phyloP scores from a whole-genome alignment of 1,140 invertebrate genomes.

The Drosophila azteca region DNA sequence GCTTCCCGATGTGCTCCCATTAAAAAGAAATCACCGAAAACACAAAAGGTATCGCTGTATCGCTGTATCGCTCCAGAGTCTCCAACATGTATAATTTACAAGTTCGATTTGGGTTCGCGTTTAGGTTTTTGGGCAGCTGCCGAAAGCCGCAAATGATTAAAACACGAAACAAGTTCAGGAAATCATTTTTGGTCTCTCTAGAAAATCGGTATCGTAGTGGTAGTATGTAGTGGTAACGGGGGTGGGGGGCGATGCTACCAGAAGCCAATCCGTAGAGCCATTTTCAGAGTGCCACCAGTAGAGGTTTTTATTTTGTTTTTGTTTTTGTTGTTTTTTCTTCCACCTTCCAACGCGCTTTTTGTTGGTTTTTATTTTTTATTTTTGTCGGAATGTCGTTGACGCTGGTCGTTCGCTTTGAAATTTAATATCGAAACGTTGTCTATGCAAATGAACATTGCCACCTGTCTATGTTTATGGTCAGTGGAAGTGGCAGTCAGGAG shows the following conservation, averaged over 20 bases:
- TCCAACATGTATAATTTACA: slow-evolving; percentile 56
- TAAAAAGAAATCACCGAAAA: slow-evolving; percentile 57
- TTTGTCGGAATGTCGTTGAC: slow-evolving; percentile 67
- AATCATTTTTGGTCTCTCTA: slow-evolving; percentile 14
- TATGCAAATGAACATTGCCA: slow-evolving; percentile 83
- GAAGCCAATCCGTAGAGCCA: slow-evolving; percentile 63
- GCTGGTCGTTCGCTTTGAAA: slow-evolving; percentile 75
- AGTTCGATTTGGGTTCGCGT: slow-evolving; percentile 29
- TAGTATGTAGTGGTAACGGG: too few relatives aligned
- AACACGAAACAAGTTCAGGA: slow-evolving; percentile 54
- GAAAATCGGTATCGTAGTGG: slow-evolving; percentile 8
- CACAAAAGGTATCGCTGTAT: slow-evolving; percentile 38
- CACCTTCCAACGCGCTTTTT: slow-evolving; percentile 13
- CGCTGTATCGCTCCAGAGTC: slow-evolving; percentile 30
- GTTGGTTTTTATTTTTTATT: slow-evolving; percentile 18
- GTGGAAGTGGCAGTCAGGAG: slow-evolving; percentile 50
- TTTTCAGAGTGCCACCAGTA: slow-evolving; percentile 61
- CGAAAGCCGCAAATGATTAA: slow-evolving; percentile 61
- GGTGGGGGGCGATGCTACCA: slow-evolving; percentile 38
- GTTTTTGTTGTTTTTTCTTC: slow-evolving; percentile 7
- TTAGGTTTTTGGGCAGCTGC: slow-evolving; percentile 52
- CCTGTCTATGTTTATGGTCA: slow-evolving; percentile 79
- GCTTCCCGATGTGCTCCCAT: slow-evolving; percentile 16
- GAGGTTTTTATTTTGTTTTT: slow-evolving; percentile 4
- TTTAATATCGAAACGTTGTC: slow-evolving; percentile 83